Conservation (phyloP, 1,140 invertebrate species). For the Meteorus sp. region DNA sequence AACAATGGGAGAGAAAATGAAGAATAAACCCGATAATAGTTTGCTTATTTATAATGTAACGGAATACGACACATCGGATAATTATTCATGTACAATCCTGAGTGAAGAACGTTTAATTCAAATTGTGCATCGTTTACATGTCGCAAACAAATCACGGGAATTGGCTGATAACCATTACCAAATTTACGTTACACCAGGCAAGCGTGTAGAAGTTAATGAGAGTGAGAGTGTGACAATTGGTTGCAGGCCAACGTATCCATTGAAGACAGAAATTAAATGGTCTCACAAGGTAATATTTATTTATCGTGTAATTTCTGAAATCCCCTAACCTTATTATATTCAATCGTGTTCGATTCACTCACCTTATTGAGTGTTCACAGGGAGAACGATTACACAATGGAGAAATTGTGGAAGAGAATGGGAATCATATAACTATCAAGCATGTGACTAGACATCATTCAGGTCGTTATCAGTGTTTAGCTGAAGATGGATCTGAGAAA, state of each 20-base stretch:
- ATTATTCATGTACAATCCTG: conserved; percentile 38
- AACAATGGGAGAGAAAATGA: conserved; percentile 7
- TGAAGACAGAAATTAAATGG: conserved; percentile 38
- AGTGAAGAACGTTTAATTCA: not conserved
- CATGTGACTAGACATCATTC: conserved; percentile 39
- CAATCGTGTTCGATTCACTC: conserved; percentile 10
- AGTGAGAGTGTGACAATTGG: conserved; percentile 30
- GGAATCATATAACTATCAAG: conserved; percentile 35
- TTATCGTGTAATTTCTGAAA: not conserved
- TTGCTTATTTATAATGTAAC: conserved; percentile 35
- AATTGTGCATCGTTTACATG: conserved; percentile 34
- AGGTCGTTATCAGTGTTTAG: conserved; percentile 45
- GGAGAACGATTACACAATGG: conserved; percentile 29
- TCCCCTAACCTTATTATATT: not conserved
- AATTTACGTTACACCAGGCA: conserved; percentile 34
- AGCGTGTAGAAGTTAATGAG: conserved; percentile 24
- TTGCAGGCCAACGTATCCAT: conserved; percentile 29
- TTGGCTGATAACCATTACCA: not conserved
- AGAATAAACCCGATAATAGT: conserved; percentile 23
- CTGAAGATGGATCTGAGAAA: conserved; percentile 29
- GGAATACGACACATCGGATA: conserved; percentile 30
- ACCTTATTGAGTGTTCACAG: conserved; percentile 33
- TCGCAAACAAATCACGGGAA: conserved; percentile 16
- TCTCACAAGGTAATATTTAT: conserved; percentile 39
- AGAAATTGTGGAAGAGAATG: conserved; percentile 20